Base-by-base conservation (phyloP, 2,888 invertebrate species). In the Meteorus colon region DNA sequence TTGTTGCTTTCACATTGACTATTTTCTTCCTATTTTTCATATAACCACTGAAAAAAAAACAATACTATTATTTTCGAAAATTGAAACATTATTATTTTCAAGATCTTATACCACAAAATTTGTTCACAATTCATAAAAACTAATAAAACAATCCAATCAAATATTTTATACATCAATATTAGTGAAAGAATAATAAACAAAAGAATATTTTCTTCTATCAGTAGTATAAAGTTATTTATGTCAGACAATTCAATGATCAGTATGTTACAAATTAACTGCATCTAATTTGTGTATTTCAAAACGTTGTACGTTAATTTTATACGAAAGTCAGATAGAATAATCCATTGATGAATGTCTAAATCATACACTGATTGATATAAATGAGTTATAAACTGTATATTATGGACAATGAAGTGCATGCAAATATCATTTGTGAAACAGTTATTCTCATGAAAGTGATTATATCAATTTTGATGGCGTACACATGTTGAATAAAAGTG, bases 291-390 rank as follows among this genome's bases (percentile, higher is more conserved):
- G 0, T 8, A 34, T 45, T 45, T 45, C 14, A 14, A 14, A 14
- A 24, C 24, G 24, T 4, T 12, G 12, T 4, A 45, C 8, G 12
- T 45, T 14, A 10, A 45, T 45, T 3, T n/a, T 48, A 48, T 60
- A 2, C 1, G 8, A 19, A 27, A 27, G 19, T 24, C 27, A 24
- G 10, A 24, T 29, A 24, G 8, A 4, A 60, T 27, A 60, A 12
- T 60, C 59, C 59, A 60, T 60, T 60, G 27, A 60, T 60, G 8
- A 60, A 60, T 29, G 59, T 60, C 59, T 60, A 29, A 60, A 60
- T 60, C 59, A 27, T 19, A 19, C 4, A 16, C 3, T 29, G 29
- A 60, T 60, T 60, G 59, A 60, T 60, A 60, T 60, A 24, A 60
- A 24, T 60, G 27, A 60, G 34, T 34, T 8, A 34, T 34, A 63